Evolutionary conservation across 2,797 vertebrate species (phyloP).

Genomic region (Helicolenus hilgendorfi): DNA sequence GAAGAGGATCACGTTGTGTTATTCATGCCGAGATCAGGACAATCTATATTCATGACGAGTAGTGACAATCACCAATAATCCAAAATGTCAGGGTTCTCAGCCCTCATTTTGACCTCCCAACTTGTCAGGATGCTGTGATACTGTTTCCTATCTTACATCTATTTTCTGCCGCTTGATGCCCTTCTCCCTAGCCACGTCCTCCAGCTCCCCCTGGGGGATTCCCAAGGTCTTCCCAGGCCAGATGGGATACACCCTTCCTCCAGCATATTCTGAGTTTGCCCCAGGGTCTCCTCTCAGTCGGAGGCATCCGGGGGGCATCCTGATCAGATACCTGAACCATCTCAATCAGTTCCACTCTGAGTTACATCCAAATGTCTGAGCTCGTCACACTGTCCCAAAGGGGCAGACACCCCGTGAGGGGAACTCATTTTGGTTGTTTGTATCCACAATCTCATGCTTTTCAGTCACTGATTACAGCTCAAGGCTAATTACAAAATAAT

Average conservation of each 20-base stretch:
- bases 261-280: constrained; percentile 1
- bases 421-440: not conserved
- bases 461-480: not conserved
- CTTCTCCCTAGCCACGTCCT: not conserved
- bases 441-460: not conserved
- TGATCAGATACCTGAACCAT: not conserved
- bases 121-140: too few species aligned
- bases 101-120: not conserved
- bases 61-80: not conserved
- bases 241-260: not conserved
- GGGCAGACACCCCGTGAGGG: not conserved
- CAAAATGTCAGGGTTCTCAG: not conserved
- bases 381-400: not conserved
- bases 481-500: accelerated
- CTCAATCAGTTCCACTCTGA: not conserved
- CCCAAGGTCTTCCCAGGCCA: not conserved
- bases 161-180: too few species aligned
- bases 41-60: not conserved
- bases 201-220: not conserved
- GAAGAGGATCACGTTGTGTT: not conserved
- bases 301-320: too few species aligned
- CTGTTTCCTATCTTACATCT: too few species aligned
- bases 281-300: not conserved
- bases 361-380: not conserved
- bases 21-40: not conserved